Base-by-base conservation (phyloP, 2,113 vertebrate species). In the Chunga burmeisteri region DNA sequence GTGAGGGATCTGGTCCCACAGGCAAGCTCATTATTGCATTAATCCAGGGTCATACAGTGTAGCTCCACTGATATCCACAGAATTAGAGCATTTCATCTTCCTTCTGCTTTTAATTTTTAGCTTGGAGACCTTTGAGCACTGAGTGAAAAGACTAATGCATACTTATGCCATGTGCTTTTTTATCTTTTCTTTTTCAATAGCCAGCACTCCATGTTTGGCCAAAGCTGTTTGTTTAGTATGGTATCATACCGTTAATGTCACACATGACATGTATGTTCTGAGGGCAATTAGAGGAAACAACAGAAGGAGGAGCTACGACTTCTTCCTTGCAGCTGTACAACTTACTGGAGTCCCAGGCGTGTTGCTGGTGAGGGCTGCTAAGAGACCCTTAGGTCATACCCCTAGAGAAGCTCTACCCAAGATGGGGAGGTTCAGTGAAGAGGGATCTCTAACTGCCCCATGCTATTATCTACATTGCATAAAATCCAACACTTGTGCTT, bases 401-500 rank as follows among this genome's bases (percentile, higher is more conserved):
- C 73, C 62, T 96, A 13, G 0, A 79, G 70, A 56, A 87, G 26
- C 38, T 40, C 56, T 9, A 0, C 62, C 72, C 25, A 47, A 42
- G 89, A 38, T 7, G 49, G 40, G 25, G 58, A 68, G 38, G 23
- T 11, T 85, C 25, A 16, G 30, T 18, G 66, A 79, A 47, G 11
- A 73, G 42, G 34, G 53, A 89, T 66, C 3, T 9, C 21, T 93
- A 93, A 93, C 95, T 94, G 91, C 91, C 14, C 1, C 58, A 38
- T n/a, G 30, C 36, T 66, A 59, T 67, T 78, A 81, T 26, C 81
- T 70, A 10, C 53, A 58, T 66, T 86, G 78, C 78, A 93, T 85
- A 94, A 95, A 93, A 91, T 80, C 62, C 55, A 58, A 34, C 11
- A 29, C 32, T 95, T 96, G 94, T 97, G 95, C 94, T 95, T 96